A percentile compares a stretch with the other conserved stretches of the same genome.
These are phyloP conservation scores for Tapera naevia DNA, from an alignment of 2,797 vertebrate genomes.

Conservation along the genomic window DNA sequence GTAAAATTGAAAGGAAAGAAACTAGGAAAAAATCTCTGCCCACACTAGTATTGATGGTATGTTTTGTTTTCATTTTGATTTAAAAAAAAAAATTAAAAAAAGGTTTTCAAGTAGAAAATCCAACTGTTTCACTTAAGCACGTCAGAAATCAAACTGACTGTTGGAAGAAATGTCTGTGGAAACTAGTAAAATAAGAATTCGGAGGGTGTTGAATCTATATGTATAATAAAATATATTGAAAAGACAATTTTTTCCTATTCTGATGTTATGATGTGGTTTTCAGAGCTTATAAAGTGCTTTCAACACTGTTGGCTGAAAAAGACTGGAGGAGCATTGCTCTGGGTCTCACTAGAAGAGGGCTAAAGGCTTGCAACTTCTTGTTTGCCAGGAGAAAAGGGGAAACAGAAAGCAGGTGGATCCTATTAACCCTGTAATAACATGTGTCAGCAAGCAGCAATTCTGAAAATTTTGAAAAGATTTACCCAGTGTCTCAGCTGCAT, in stretches of 20 bases:
- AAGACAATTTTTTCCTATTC: neutral
- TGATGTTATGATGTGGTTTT: neutral
- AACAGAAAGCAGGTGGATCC: constrained; percentile 46
- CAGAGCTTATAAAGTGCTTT: neutral
- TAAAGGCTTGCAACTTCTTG: neutral
- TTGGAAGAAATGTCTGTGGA: neutral
- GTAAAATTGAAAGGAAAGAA: neutral
- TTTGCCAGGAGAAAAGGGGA: neutral
- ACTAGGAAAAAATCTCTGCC: neutral
- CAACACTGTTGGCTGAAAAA: neutral
- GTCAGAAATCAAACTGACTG: neutral
- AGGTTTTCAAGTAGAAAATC: neutral
- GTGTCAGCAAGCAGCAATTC: constrained; percentile 14
- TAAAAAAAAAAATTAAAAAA: neutral
- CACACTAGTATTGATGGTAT: neutral
- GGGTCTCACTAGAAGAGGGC: neutral
- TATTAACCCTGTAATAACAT: constrained; percentile 47
- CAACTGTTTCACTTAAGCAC: neutral
- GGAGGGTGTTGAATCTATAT: neutral
- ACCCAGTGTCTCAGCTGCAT: neutral
- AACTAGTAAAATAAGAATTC: neutral
- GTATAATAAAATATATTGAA: neutral
- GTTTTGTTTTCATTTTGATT: neutral
- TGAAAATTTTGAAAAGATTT: neutral
- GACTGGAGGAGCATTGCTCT: accelerated